Conservation (phyloP, 1,140 invertebrate species). For the Hylaeus volcanicus region DNA sequence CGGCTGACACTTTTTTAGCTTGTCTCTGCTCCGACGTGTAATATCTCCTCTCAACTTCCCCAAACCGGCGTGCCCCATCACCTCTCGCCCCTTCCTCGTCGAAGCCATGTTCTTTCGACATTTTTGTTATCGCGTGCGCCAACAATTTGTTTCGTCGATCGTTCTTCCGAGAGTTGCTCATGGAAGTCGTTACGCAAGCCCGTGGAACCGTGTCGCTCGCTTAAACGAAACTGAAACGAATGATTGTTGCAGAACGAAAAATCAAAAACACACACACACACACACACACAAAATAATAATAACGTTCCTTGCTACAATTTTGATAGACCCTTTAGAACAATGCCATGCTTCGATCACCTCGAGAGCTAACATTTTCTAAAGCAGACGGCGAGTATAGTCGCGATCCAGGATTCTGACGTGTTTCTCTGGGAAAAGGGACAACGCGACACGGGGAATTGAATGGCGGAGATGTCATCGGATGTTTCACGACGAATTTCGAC, state of each 20-base stretch:
- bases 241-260: conserved; percentile 9
- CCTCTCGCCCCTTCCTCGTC: background rate
- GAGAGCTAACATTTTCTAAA: background rate
- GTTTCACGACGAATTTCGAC: conserved; percentile 10
- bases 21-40: conserved; percentile 55
- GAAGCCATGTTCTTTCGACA: conserved; percentile 14
- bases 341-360: background rate
- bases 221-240: conserved; percentile 30
- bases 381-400: background rate
- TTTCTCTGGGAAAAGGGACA: too few species aligned
- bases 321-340: background rate
- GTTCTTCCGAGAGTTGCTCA: conserved; percentile 60
- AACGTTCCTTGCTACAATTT: conserved; percentile 1
- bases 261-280: background rate
- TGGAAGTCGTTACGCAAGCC: conserved; percentile 56
- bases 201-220: conserved; percentile 55
- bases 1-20: conserved; percentile 35
- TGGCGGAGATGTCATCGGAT: background rate
- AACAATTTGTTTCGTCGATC: conserved; percentile 63
- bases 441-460: too few species aligned
- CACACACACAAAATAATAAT: background rate
- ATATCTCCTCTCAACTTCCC: conserved; percentile 59
- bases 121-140: conserved; percentile 53
- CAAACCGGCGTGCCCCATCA: conserved; percentile 47
- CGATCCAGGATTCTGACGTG: background rate